Base-by-base conservation (phyloP, 2,888 invertebrate genomes). In the Stratiomys singularior region DNA sequence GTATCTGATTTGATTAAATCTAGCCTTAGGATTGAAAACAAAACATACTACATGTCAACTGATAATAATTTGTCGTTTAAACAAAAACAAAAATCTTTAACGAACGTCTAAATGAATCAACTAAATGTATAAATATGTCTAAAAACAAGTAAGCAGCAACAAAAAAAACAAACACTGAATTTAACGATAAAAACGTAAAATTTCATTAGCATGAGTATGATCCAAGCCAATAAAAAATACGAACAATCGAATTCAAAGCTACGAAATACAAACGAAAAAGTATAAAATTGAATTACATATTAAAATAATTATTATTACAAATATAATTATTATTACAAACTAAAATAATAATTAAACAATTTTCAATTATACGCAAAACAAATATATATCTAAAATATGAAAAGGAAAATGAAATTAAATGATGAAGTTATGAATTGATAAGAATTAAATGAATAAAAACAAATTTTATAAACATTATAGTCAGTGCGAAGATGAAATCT, bases 211-310 rank as follows among this genome's bases (percentile, higher is more conserved):
- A 37, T 5, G 37, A 37, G 37, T 37, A 37, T 9, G 37, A 37
- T 37, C 37, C 37, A 37, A 77, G 44, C 60, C 67, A 77, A 69
- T 44, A 77, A 58, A 30, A 69, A 77, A 77, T 77, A 67, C 28
- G 77, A 77, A 77, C 69, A 77, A 77, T 67, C 77, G 77, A 77
- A 77, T 67, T 44, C 37, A 67, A 66, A 67, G 69, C 77, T 77
- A 67, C 77, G 77, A 77, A 76, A 63, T 58, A 37, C 27, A 63
- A 64, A 58, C 15, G 21, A 13, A 30, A 56, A 46, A 52, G 47
- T 3, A 18, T 37, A 18, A 66, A 66, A 66, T 25, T 67, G 67
- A 67, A 67, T 44, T 44, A 67, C 37, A 52, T 52, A 28, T 64
- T 25, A 28, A 28, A 30, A 64, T n/a, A 64, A 64, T 67, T 44